Percentiles rank a stretch among this genome's conserved stretches.
Conservation (phyloP, 2,888 invertebrate species). For the Pycnomerus fuliginosus region DNA sequence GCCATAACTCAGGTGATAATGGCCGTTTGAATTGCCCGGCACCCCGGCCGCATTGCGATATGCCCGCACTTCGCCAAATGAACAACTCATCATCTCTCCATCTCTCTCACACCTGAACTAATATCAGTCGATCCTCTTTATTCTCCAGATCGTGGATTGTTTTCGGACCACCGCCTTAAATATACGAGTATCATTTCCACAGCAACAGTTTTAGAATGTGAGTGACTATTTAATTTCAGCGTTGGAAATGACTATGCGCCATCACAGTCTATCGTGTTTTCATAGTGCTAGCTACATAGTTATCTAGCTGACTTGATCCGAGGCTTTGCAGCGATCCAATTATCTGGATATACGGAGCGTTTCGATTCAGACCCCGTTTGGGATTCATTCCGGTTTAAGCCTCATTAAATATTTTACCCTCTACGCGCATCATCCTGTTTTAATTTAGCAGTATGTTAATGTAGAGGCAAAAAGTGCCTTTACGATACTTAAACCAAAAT, state of each 20-base stretch:
- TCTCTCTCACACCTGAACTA: constrained; percentile 40
- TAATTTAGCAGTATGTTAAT: too few species aligned
- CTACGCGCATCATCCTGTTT: too few species aligned
- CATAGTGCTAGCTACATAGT: constrained; percentile 48
- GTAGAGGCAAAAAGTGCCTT: too few species aligned
- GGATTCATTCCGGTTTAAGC: constrained; percentile 46
- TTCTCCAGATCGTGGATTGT: constrained; percentile 47
- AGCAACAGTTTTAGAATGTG: constrained; percentile 43
- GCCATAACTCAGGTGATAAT: constrained; percentile 54
- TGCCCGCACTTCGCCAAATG: constrained; percentile 51
- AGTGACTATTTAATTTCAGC: constrained; percentile 33
- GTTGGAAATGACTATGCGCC: constrained; percentile 24
- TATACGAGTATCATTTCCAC: constrained; percentile 45
- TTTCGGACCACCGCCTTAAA: constrained; percentile 47
- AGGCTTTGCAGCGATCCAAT: constrained; percentile 52
- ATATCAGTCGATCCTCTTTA: constrained; percentile 32
- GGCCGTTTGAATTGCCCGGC: constrained; percentile 51
- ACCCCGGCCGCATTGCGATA: constrained; percentile 51
- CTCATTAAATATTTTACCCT: constrained; percentile 41
- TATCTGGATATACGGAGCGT: constrained; percentile 53
- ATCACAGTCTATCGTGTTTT: constrained; percentile 45
- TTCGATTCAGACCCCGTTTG: constrained; percentile 50
- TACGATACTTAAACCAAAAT: too few species aligned
- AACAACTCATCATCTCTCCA: constrained; percentile 48
- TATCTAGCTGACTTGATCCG: constrained; percentile 52